Evolutionary conservation across 2,113 vertebrate genomes (phyloP).

Genomic region (Erinaceus europaeus): DNA sequence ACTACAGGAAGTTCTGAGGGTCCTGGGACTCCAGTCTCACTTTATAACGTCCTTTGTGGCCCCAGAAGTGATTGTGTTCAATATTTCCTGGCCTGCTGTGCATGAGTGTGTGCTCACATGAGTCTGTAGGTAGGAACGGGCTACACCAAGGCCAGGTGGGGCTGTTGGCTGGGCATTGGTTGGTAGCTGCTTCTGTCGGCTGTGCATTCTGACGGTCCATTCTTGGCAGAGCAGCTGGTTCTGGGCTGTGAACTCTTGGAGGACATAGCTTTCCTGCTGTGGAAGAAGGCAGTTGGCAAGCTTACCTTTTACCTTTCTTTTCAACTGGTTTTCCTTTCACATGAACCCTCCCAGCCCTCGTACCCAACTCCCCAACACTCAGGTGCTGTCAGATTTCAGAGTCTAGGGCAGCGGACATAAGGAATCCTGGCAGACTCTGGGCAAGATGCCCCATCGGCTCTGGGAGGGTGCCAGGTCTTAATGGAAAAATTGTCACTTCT

Average conservation of each 20-base stretch:
- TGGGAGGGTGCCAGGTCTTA: slow-evolving; percentile 14
- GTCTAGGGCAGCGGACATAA: slow-evolving; percentile 54
- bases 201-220: not conserved
- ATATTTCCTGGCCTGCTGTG: slow-evolving; percentile 7
- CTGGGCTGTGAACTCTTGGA: not conserved
- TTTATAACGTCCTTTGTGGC: slow-evolving; percentile 33
- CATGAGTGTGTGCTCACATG: not conserved
- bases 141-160: not conserved
- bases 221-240: slow-evolving; percentile 11
- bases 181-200: not conserved
- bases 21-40: slow-evolving; percentile 6
- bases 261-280: slow-evolving; percentile 17
- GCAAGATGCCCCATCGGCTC: slow-evolving; percentile 36
- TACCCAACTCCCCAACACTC: slow-evolving; percentile 44
- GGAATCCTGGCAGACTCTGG: slow-evolving; percentile 31
- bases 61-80: slow-evolving; percentile 46
- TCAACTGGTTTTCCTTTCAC: slow-evolving; percentile 22
- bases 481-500: slow-evolving; percentile 22
- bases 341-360: not conserved
- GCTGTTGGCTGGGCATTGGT: not conserved
- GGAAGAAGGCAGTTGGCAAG: slow-evolving; percentile 55
- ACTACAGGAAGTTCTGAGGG: slow-evolving; percentile 42
- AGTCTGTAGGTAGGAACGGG: not conserved
- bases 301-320: slow-evolving; percentile 40
- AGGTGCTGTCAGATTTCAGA: slow-evolving; percentile 74